phyloP scores from a whole-genome alignment of 2,113 vertebrate species.

The Lagenorhynchus albirostris region DNA sequence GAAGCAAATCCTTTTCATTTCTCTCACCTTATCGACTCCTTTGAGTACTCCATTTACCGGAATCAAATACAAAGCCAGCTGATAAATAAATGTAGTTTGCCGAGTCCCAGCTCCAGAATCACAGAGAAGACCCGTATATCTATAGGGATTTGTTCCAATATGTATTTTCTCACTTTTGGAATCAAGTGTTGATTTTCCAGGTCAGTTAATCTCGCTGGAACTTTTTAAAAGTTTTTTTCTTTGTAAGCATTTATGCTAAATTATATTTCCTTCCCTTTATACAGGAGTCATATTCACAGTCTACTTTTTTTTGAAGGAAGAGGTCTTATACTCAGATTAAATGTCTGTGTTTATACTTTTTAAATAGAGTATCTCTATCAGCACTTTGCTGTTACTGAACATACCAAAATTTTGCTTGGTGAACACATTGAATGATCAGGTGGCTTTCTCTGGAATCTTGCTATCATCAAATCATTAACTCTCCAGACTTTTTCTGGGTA shows the following conservation, averaged over 20 bases:
- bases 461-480: neutral
- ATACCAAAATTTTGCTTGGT: neutral
- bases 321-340: neutral
- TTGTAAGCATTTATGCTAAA: neutral
- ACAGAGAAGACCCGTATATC: neutral
- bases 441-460: neutral
- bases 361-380: neutral
- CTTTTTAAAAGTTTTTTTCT: neutral
- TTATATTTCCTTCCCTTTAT: neutral
- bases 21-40: neutral
- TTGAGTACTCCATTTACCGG: neutral
- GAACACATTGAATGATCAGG: neutral
- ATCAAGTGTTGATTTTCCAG: neutral
- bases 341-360: neutral
- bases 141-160: neutral
- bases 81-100: neutral
- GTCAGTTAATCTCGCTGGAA: neutral
- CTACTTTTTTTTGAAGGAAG: neutral
- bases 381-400: neutral
- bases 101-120: neutral
- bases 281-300: neutral
- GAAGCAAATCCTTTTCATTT: neutral
- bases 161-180: neutral
- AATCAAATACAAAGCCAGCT: neutral
- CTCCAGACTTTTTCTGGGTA: neutral